Conservation (phyloP, 2,888 invertebrate genomes). For the Sarcophaga caerulescens region DNA sequence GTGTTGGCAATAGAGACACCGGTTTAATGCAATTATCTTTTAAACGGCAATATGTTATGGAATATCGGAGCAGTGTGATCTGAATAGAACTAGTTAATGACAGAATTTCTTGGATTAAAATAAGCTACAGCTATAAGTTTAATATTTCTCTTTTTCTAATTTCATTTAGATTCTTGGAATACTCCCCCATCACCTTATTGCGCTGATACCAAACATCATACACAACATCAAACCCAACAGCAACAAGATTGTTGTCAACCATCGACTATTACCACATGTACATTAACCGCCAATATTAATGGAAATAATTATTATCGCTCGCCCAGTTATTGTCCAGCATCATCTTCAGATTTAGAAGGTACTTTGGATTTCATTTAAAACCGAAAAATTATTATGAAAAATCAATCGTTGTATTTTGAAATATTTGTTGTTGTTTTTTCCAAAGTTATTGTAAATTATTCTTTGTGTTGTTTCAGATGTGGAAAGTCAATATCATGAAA, state of each 20-base stretch:
- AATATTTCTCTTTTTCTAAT: neutral
- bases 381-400: neutral
- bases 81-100: no score
- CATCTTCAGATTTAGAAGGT: conserved; percentile 70
- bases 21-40: no score
- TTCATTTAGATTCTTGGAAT: conserved; percentile 68
- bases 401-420: neutral
- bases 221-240: conserved; percentile 32
- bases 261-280: conserved; percentile 56
- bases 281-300: conserved; percentile 58
- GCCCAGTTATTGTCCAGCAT: conserved; percentile 69
- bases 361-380: conserved; percentile 9
- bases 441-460: conserved; percentile 16
- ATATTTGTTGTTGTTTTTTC: no score
- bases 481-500: conserved; percentile 73
- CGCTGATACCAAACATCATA: conserved; percentile 58
- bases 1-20: no score
- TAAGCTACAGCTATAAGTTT: no score
- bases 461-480: conserved; percentile 70
- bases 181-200: conserved; percentile 61
- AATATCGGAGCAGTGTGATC: no score
- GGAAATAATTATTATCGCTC: conserved; percentile 67
- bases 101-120: no score
- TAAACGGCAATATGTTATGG: no score
- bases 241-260: conserved; percentile 66